These are phyloP conservation scores for Galerucella calmariensis DNA, from an alignment of 2,888 invertebrate species.

Conservation along the genomic window DNA sequence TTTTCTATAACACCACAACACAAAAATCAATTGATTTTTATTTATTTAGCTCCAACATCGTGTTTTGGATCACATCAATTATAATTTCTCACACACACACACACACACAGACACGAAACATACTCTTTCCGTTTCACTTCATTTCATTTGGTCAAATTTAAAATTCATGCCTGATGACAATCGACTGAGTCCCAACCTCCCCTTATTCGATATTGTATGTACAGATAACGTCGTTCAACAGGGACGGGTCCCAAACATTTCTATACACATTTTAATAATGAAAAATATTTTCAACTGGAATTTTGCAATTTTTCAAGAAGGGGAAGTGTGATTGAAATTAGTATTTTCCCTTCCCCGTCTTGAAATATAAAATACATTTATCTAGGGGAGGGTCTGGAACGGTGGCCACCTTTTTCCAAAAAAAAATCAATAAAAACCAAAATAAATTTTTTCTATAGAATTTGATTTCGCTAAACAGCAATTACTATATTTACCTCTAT, in stretches of 20 bases:
- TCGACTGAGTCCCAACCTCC: constrained; percentile 22
- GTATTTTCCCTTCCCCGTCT: no score
- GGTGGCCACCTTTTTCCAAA: no score
- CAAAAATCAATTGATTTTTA: constrained; percentile 36
- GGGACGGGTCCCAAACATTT: background rate
- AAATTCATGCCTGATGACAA: constrained; percentile 41
- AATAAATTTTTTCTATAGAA: no score
- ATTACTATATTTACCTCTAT: no score
- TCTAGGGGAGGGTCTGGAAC: no score
- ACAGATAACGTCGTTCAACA: constrained; percentile 21
- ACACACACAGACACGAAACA: constrained; percentile 19
- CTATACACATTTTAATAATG: background rate
- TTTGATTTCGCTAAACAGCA: no score
- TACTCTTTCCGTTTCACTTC: constrained; percentile 39
- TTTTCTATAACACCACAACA: constrained; percentile 17
- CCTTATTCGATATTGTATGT: constrained; percentile 14
- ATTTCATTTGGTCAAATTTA: constrained; percentile 40
- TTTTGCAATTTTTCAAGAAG: no score
- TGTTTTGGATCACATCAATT: constrained; percentile 36
- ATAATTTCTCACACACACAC: constrained; percentile 33
- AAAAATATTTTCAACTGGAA: no score
- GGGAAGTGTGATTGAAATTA: no score
- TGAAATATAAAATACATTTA: no score
- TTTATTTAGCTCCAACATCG: constrained; percentile 33
- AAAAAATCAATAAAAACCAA: no score